Base-by-base conservation (phyloP, 2,113 vertebrate genomes). In the Engystomops pustulosus region DNA sequence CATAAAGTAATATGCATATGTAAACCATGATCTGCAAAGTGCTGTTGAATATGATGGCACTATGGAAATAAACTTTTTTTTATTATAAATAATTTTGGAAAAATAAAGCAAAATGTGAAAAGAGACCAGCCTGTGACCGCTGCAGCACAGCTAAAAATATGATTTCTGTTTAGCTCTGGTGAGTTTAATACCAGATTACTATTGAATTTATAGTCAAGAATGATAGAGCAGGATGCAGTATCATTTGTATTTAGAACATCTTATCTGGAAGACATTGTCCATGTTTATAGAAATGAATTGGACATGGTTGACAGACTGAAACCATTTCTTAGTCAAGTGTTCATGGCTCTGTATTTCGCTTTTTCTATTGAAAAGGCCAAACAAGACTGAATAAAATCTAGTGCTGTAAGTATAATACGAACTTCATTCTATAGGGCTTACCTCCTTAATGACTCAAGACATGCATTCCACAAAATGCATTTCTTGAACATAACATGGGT, bases 241-340 rank as follows among this genome's bases (percentile, higher is more conserved):
- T 49, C 14, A 74, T 74, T 74, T 18, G 45, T 74, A 74, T 49
- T 74, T 49, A 74, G 41, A 49, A 36, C 41, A 74, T 74, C 70
- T 30, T 47, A 74, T 49, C 70, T 49, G 15, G 47, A 74, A 30
- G 70, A 74, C 44, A 74, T 49, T 74, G 44, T 74, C 70, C 27
- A 49, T 74, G 44, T 74, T 18, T 38, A 74, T 49, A 47, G 3
- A 74, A 74, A 47, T 74, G 14, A 74, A 27, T 30, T 74, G 25
- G 44, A 74, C 44, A 30, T 27, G 25, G 25, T 32, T 72, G 44
- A 17, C 27, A 27, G 3, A 49, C 17, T 74, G 41, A n/a, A 27
- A 47, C 45, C 47, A 27, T 17, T 44, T 71, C n/a, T 25, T 6
- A 70, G 36, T 71, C 0, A 15, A 25, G 38, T 25, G 25, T 45